Evolutionary conservation across 2,113 vertebrate species (phyloP).

Genomic region (Machaerirhynchus nigripectus): DNA sequence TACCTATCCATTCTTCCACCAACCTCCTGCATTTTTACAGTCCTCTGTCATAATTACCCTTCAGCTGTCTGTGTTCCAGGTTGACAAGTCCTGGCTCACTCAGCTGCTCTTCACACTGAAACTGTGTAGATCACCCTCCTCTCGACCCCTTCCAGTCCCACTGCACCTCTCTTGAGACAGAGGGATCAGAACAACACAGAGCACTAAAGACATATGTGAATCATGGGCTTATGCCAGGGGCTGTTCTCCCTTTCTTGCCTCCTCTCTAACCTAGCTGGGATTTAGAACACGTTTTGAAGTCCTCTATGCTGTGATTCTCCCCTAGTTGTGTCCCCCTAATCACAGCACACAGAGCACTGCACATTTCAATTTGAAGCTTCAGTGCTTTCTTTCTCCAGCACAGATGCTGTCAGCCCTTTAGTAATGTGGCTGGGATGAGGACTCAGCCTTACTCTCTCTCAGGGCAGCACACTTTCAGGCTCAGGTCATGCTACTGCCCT

Average conservation of each 20-base stretch:
- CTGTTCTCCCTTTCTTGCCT: not conserved
- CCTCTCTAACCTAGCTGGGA: not conserved
- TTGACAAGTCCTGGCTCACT: not conserved
- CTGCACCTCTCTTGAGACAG: not conserved
- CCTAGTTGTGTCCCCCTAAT: not conserved
- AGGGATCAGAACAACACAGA: not conserved
- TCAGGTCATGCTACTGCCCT: not conserved
- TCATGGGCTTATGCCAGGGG: not conserved
- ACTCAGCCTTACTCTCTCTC: not conserved
- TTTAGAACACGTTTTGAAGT: not conserved
- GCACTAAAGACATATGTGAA: not conserved
- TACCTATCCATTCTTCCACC: not conserved
- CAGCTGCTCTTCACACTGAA: not conserved
- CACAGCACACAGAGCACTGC: not conserved
- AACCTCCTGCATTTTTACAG: not conserved
- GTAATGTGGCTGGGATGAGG: not conserved
- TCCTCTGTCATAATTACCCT: not conserved
- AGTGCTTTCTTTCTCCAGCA: not conserved
- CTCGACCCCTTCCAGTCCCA: not conserved
- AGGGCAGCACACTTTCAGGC: not conserved
- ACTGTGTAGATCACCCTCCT: not conserved
- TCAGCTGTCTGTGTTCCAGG: not conserved
- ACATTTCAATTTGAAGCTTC: not conserved
- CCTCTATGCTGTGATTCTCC: not conserved
- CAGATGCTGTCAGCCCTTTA: not conserved